A percentile compares a stretch with the other conserved stretches of the same genome.
Conservation (phyloP, 2,113 vertebrate genomes). For the Macrotus californicus region DNA sequence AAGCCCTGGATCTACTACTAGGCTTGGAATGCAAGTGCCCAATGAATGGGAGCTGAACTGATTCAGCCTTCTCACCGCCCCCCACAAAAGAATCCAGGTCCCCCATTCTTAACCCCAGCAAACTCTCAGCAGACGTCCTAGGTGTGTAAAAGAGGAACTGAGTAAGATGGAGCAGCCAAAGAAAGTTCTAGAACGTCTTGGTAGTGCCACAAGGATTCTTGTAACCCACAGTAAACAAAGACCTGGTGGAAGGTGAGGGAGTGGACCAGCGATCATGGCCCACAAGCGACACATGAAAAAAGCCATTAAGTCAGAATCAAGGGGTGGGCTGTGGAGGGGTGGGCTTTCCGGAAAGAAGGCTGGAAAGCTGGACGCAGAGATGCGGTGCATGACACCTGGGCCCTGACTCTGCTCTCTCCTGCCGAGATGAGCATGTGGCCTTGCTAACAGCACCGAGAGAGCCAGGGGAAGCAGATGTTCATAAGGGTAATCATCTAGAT, state of each 20-base stretch:
- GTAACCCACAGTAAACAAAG: not conserved
- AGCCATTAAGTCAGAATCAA: not conserved
- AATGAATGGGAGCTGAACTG: not conserved
- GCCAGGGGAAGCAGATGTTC: not conserved
- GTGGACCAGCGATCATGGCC: not conserved
- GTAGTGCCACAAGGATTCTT: not conserved
- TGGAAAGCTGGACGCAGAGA: not conserved
- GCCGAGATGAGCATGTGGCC: not conserved
- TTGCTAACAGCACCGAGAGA: not conserved
- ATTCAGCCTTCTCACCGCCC: not conserved
- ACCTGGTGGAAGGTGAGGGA: not conserved
- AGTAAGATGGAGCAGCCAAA: not conserved
- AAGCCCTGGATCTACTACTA: not conserved
- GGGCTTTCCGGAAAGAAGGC: not conserved
- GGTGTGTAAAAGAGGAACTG: not conserved
- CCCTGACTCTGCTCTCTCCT: not conserved
- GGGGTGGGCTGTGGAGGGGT: not conserved
- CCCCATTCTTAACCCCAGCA: not conserved
- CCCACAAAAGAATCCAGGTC: not conserved
- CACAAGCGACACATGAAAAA: not conserved
- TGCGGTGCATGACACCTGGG: not conserved
- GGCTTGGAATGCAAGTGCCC: not conserved
- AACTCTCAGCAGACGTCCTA: not conserved
- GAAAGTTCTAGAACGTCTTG: not conserved
- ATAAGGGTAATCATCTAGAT: not conserved